Evolutionary conservation across 2,113 vertebrate species (phyloP).

Genomic region (Zosterops japonicus): DNA sequence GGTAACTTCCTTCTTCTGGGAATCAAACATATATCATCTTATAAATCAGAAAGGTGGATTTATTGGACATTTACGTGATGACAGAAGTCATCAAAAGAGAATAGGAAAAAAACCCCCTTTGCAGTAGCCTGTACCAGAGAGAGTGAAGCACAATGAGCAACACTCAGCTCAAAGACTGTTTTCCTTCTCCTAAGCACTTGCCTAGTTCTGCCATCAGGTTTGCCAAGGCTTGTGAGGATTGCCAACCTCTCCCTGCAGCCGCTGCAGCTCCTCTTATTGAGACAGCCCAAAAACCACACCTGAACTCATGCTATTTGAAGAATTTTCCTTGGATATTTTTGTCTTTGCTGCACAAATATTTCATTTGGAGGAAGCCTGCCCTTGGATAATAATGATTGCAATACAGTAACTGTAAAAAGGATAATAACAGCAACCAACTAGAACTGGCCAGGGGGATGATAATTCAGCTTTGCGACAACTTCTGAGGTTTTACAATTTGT

Average conservation of each 20-base stretch:
- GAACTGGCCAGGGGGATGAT: conserved; percentile 17
- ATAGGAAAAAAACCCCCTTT: not conserved
- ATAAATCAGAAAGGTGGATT: not conserved
- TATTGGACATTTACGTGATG: not conserved
- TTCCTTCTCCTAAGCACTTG: not conserved
- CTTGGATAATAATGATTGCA: not conserved
- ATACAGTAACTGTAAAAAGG: conserved; percentile 17
- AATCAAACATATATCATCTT: not conserved
- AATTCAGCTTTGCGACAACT: conserved; percentile 32
- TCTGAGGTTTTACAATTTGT: conserved; percentile 69
- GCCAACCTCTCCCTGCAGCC: not conserved
- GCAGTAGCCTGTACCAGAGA: not conserved
- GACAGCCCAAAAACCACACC: not conserved
- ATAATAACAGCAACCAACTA: conserved; percentile 4
- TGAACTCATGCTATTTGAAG: not conserved
- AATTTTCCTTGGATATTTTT: not conserved
- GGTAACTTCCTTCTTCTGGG: not conserved
- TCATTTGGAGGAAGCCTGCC: not conserved
- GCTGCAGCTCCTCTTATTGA: not conserved
- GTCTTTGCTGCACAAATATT: not conserved
- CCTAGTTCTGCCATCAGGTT: not conserved
- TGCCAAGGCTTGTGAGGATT: not conserved
- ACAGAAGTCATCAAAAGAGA: not conserved
- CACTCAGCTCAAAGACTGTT: not conserved
- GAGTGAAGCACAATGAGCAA: not conserved